These are phyloP conservation scores for Corvus moneduloides DNA, from an alignment of 2,113 vertebrate species.

Conservation along the genomic window DNA sequence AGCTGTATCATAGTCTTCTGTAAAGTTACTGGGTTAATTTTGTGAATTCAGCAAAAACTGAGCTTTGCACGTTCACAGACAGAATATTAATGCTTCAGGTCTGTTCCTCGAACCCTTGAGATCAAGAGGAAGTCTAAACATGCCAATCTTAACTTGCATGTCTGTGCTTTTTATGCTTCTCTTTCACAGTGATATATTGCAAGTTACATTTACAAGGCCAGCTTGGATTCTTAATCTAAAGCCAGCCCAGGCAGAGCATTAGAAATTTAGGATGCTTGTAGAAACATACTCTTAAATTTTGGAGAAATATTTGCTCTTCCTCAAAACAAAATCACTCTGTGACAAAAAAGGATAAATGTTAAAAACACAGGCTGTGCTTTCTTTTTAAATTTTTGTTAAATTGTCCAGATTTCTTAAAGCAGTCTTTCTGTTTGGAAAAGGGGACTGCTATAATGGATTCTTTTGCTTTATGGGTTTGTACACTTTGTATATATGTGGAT, in stretches of 20 bases:
- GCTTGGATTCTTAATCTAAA: slow-evolving; percentile 12
- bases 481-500: neutral
- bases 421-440: neutral
- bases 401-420: neutral
- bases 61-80: neutral
- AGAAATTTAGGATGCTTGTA: neutral
- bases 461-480: neutral
- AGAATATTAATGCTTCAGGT: slow-evolving; percentile 46
- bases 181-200: slow-evolving; percentile 5
- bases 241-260: neutral
- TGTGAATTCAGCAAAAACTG: slow-evolving; percentile 25
- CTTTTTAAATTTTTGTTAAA: neutral
- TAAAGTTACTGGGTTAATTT: neutral
- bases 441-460: accelerated
- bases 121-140: slow-evolving; percentile 39
- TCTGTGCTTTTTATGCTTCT: slow-evolving; percentile 23
- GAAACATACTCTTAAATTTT: neutral
- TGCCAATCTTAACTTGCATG: slow-evolving; percentile 5
- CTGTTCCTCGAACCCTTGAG: neutral
- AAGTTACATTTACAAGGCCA: neutral
- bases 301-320: neutral
- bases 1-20: neutral
- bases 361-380: neutral
- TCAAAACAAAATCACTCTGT: neutral
- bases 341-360: neutral